Base-by-base conservation (phyloP, 2,113 vertebrate genomes). In the Pomatorhinus ruficollis region DNA sequence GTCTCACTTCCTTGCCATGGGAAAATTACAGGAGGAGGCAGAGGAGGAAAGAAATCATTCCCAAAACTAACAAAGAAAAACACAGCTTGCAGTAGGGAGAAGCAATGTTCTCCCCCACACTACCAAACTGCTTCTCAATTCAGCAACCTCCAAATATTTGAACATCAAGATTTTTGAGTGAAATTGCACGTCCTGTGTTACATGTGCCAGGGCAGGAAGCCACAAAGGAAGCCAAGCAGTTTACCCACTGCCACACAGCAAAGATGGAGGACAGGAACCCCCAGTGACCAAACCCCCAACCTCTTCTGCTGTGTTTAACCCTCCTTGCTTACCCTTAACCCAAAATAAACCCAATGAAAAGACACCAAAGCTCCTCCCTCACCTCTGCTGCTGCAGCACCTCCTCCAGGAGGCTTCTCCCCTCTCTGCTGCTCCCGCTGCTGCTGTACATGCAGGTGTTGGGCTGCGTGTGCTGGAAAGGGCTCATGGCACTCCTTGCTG, bases 321-420 rank as follows among this genome's bases (percentile, higher is more conserved):
- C 50, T 94, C 75, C 50, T 66, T 2, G 5, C 69, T 86, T 39
- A 23, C 31, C 45, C 59, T 57, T 47, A 59, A n/a, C 22, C 70
- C 66, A 56, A 85, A 70, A 15, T 8, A 79, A 79, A 21, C 13
- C 20, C 6, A 12, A 15, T 0, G 2, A 47, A 59, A 76, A 37
- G 33, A 74, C 8, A 75, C 22, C 23, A 47, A 21, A 89, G 65
- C 59, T 50, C 54, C 59, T 84, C 74, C 76, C 98, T 97, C 96
- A 99, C 99, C 99, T 98, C 96, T 99, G 99, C 97, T 99, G 99
- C 83, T 98, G 98, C 61, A 99, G 98, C 78, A 99, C 99, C 85
- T 99, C 99, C 91, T 99, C 99, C 92, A 99, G 96, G 96, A 99
- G 98, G 97, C 97, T 98, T 63, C 97, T 89, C 61, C 97, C 98